Evolutionary conservation across 2,113 vertebrate genomes (phyloP).

Genomic region (Lutjanus erythropterus): DNA sequence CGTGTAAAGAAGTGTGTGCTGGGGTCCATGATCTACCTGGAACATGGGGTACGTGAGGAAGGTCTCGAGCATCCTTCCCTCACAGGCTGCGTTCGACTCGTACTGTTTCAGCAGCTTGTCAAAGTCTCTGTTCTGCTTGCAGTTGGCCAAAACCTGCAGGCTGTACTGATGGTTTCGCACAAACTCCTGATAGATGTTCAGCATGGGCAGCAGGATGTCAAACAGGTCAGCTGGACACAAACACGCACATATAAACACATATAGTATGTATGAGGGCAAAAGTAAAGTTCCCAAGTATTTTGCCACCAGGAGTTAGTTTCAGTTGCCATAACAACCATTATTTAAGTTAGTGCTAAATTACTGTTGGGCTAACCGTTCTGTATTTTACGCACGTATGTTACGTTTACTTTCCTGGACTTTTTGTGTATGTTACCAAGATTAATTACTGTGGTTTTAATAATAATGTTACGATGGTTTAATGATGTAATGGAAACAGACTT

Average conservation of each 20-base stretch:
- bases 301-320: neutral
- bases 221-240: constrained; percentile 93
- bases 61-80: constrained; percentile 97
- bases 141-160: constrained; percentile 97
- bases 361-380: too few species aligned
- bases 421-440: neutral
- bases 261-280: neutral
- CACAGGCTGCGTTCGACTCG: constrained; percentile 96
- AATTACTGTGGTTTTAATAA: neutral
- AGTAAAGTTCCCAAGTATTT: neutral
- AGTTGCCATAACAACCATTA: neutral
- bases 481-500: too few species aligned
- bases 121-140: constrained; percentile 99
- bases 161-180: constrained; percentile 99
- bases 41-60: constrained; percentile 99
- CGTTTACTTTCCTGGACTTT: too few species aligned
- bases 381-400: too few species aligned
- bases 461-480: too few species aligned
- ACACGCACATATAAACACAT: constrained; percentile 8
- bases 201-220: constrained; percentile 98
- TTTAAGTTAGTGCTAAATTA: too few species aligned
- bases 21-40: constrained; percentile 86
- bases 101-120: constrained; percentile 99
- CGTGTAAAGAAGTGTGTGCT: neutral
- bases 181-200: constrained; percentile 99